Conservation (phyloP, 2,113 vertebrate genomes). For the Xyliphius kryptos region DNA sequence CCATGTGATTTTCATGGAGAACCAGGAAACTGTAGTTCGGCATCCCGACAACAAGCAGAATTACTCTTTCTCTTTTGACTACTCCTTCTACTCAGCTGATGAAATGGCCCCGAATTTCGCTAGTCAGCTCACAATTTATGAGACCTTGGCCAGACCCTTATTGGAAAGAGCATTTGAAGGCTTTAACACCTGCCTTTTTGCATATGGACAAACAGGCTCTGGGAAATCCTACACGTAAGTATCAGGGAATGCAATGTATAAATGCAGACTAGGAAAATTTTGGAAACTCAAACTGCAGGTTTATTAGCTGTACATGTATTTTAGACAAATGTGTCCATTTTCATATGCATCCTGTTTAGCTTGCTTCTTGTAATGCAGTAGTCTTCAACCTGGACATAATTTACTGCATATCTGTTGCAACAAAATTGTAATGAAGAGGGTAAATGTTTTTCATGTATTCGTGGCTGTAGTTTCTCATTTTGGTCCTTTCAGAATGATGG, state of each 20-base stretch:
- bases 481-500: constrained; percentile 83
- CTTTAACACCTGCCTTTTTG: constrained; percentile 93
- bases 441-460: neutral
- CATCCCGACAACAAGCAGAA: constrained; percentile 75
- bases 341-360: no score
- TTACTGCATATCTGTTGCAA: no score
- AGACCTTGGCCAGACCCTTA: constrained; percentile 74
- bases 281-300: no score
- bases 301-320: no score
- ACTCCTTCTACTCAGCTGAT: constrained; percentile 85
- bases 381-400: no score
- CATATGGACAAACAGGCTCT: constrained; percentile 94
- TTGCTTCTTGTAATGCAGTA: no score
- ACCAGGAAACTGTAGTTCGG: constrained; percentile 70
- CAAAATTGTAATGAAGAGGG: no score
- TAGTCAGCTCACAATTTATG: constrained; percentile 74
- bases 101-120: constrained; percentile 65
- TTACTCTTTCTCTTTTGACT: constrained; percentile 77
- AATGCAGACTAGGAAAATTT: no score
- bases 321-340: no score
- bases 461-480: no score
- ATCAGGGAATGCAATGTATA: no score
- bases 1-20: constrained; percentile 74
- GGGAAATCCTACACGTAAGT: constrained; percentile 97
- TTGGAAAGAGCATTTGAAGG: constrained; percentile 84